phyloP scores from a whole-genome alignment of 2,888 invertebrate species.

The Caradrina kadenii region DNA sequence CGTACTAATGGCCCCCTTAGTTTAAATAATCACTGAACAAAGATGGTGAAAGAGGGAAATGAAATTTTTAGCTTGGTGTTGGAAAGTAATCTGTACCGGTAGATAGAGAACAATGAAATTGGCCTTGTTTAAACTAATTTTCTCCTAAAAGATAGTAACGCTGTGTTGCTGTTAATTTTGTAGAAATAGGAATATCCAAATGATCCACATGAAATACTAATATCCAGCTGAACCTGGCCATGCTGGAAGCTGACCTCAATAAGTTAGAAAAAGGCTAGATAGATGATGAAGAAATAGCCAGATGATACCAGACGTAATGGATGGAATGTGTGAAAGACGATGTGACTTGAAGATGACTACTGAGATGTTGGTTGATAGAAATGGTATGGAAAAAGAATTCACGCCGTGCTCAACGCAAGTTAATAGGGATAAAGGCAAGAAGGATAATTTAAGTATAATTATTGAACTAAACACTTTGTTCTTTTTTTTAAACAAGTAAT shows the following conservation, averaged over 20 bases:
- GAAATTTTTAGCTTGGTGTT: conserved; percentile 12
- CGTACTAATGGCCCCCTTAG: conserved; percentile 34
- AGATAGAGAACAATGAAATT: conserved; percentile 44
- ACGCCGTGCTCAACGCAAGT: neutral
- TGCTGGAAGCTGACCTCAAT: neutral
- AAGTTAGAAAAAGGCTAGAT: neutral
- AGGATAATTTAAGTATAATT: neutral
- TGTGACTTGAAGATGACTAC: neutral
- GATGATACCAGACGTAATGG: neutral
- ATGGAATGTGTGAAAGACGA: too few relatives aligned
- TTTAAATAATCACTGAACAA: conserved; percentile 40
- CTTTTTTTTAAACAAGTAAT: too few relatives aligned
- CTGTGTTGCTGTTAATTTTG: neutral
- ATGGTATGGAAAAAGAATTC: neutral
- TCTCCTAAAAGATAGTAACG: conserved; percentile 6
- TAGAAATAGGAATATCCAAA: neutral
- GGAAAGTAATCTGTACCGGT: conserved; percentile 31
- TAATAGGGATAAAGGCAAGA: neutral
- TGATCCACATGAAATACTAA: neutral
- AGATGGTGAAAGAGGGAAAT: conserved; percentile 45
- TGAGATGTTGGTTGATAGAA: neutral
- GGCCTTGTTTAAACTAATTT: conserved; percentile 22
- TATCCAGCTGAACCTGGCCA: neutral
- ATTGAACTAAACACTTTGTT: too few relatives aligned
- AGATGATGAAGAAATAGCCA: neutral